Evolutionary conservation across 64 coral and sea anemone genomes (phyloP).

Genomic region (Platygyra sinensis): DNA sequence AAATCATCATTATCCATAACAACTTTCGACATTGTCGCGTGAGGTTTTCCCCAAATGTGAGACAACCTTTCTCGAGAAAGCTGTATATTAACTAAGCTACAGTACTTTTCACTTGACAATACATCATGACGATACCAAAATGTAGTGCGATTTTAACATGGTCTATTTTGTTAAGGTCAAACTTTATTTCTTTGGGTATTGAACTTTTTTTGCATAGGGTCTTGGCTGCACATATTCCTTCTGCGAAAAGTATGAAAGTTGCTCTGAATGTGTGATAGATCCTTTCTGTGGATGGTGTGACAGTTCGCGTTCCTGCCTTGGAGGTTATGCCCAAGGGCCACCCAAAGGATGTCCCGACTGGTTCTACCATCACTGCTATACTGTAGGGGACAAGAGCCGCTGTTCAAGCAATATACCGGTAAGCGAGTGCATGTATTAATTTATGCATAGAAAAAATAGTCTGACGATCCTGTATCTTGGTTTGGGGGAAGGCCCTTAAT

Average conservation of each 20-base stretch:
- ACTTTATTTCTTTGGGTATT: neutral
- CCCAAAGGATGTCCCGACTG: constrained; percentile 57
- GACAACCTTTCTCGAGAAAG: no score
- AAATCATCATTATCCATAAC: no score
- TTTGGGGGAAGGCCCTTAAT: no score
- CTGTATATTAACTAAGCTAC: no score
- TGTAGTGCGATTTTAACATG: no score
- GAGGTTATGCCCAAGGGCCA: constrained; percentile 18
- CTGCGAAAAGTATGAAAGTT: constrained; percentile 47
- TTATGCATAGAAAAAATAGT: no score
- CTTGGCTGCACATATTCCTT: constrained; percentile 59
- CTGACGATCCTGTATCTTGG: no score
- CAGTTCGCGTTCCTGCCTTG: constrained; percentile 20
- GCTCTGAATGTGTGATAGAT: constrained; percentile 38
- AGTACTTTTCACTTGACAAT: no score
- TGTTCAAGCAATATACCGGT: constrained; percentile 47
- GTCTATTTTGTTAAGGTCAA: neutral
- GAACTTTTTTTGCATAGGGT: constrained; percentile 6
- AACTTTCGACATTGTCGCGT: no score
- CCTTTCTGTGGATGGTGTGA: constrained; percentile 68
- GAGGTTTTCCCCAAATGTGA: no score
- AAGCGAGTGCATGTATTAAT: neutral
- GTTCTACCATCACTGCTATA: constrained; percentile 70
- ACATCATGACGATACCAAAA: no score
- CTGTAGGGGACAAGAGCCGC: constrained; percentile 26